Base-by-base conservation (phyloP, 2,113 vertebrate species). In the Gavialis gangeticus region DNA sequence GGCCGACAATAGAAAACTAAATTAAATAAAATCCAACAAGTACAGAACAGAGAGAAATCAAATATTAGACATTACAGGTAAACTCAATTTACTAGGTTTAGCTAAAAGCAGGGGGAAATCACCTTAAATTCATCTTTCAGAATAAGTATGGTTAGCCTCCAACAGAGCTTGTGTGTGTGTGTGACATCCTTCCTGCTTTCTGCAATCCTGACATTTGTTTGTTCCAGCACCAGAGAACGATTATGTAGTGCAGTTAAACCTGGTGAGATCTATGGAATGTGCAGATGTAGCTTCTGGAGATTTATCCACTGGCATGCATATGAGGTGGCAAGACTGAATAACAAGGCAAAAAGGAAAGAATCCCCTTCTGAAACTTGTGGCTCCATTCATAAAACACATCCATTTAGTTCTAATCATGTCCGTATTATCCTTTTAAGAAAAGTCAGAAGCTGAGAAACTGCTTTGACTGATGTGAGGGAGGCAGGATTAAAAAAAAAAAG, bases 301-400 rank as follows among this genome's bases (percentile, higher is more conserved):
- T 56, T 94, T 91, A 93, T 88, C 60, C 83, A 84, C 87, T 80
- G 67, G 85, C 8, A 75, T 94, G 54, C 10, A 60, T 84, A 5
- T 54, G 79, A 94, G 56, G 60, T 67, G 82, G 79, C 37, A 84
- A 64, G 21, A 18, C 79, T 94, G 83, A 90, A 94, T 90, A 94
- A 90, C 93, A 93, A 71, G 89, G 30, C 28, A 91, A 55, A 24
- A 56, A 66, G 46, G n/a, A 63, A 91, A 88, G 15, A 25, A 6
- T 25, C 67, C 56, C 46, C 7, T 46, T 46, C 6, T 81, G 17
- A 79, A 92, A 95, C 91, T 77, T 18, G 12, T 82, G 22, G 16
- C 69, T 96, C 92, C 93, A 95, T 97, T 97, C 91, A 96, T 82
- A 91, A 97, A 92, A 57, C 0, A 1, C 57, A 10, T 90, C 21